Evolutionary conservation across 2,888 invertebrate genomes (phyloP), one percentile per base, ranked within the genome.

Genomic region (Megalurothrips usitatus): DNA sequence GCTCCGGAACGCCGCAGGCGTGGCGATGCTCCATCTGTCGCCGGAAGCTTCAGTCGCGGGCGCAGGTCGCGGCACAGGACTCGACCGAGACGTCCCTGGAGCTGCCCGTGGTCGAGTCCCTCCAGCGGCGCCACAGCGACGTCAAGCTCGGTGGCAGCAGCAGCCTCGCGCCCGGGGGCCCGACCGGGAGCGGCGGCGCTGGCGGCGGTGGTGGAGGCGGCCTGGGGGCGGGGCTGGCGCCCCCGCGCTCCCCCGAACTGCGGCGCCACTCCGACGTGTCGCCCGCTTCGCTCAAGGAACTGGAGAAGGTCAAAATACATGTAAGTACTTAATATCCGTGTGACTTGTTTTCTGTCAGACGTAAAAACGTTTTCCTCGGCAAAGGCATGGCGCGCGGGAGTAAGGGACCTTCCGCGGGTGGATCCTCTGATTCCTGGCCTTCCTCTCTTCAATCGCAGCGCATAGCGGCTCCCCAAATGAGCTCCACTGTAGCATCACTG

Each of bases 1-100:
- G n/a, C n/a, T n/a, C n/a, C n/a, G n/a, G n/a, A n/a, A n/a, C n/a
- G 0, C 87, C 93, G 93, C 92, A 89, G 84, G 92, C 92, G 84
- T 96, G 96, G 96, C 92, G 94, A 82, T 96, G 96, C 88, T 96
- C 95, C 84, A 95, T 96, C 26, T 96, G 96, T 86, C 92, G 96
- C 49, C 85, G 87, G 79, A 94, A 95, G 88, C 91, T 94, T 83
- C 94, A 92, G 81, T 94, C 94, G 19, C 90, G 95, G 48, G 90
- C 93, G 49, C 93, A 93, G 48, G 91, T 94, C 49, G 90, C 92
- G 6, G 90, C 92, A 1, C 94, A 94, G 86, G 94, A 95, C 86
- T 95, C 94, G 83, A 94, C 94, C n/a, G 95, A 95, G 87, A 94
- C 94, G 4, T 87, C 93, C 82, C 89, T 95, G 82, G 95, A 95